Base-by-base conservation (phyloP, 2,113 vertebrate genomes). In the Platanista minor region DNA sequence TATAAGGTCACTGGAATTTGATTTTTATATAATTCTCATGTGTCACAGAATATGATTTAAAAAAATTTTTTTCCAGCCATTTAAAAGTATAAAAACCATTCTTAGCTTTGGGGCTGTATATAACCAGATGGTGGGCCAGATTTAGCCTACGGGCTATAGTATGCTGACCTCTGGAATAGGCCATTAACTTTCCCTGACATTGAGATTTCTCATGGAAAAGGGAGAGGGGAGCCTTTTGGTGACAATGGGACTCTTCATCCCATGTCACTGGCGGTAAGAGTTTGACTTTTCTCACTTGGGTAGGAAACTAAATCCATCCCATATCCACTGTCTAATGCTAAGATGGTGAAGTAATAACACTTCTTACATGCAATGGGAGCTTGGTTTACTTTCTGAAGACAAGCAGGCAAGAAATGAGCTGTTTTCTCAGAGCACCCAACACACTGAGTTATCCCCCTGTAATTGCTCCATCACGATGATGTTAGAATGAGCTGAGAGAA, bases 401-500 rank as follows among this genome's bases (percentile, higher is more conserved):
- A 84, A 96, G 69, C 71, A 33, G 96, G 41, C 36, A 46, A 88
- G 36, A 84, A n/a, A 39, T 64, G 75, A 72, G 31, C 2, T 6
- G 84, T 41, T 69, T 59, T 39, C 95, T 6, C 25, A 89, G 87
- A 72, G 86, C 4, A 3, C 39, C 46, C 11, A n/a, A 39, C 21
- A 18, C 11, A 20, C 15, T 0, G 20, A 7, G 31, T 85, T 92
- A 41, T 39, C 81, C 54, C 78, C 93, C 72, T 21, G 83, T 92
- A 31, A 11, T 12, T 2, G 49, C 90, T 89, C 75, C 74, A 61
- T 82, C 61, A 39, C 54, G 33, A 3, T 14, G 67, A 74, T 75
- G 46, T 85, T 83, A 59, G 97, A 92, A 93, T 81, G 96, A 94
- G 85, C 94, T 59, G 89, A 93, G 98, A 97, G 97, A 98, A 97